These are phyloP conservation scores for Akabosia matsudoensis DNA, from an alignment of 1,140 invertebrate genomes.

Conservation along the genomic window DNA sequence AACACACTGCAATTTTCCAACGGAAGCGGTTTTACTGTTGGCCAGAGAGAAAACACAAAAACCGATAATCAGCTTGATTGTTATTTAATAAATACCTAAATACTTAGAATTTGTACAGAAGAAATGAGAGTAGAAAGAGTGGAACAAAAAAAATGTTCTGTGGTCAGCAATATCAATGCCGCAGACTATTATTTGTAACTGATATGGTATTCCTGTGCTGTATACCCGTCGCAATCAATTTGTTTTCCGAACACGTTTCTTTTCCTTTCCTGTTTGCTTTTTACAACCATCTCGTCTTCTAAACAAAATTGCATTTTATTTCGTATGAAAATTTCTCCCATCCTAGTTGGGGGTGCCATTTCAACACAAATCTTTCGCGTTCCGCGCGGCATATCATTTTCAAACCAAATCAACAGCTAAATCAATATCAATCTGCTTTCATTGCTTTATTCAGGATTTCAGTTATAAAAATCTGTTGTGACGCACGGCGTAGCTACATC, in stretches of 20 bases:
- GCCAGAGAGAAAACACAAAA: background rate
- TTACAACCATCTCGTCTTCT: too few species aligned
- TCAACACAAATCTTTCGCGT: slow-evolving; percentile 17
- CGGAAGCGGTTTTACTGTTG: slow-evolving; percentile 52
- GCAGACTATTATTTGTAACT: too few species aligned
- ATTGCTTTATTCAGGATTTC: slow-evolving; percentile 3
- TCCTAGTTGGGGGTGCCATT: too few species aligned
- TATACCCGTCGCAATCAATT: too few species aligned
- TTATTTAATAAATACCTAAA: slow-evolving; percentile 17
- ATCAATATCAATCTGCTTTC: slow-evolving; percentile 21
- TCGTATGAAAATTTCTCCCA: too few species aligned
- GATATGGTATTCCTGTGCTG: too few species aligned
- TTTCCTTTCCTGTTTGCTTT: background rate
- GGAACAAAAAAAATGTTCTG: too few species aligned
- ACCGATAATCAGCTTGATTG: background rate
- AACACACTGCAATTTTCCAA: slow-evolving; percentile 78
- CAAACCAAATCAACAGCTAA: slow-evolving; percentile 22
- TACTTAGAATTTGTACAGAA: too few species aligned
- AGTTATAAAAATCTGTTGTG: too few species aligned
- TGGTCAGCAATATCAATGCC: too few species aligned
- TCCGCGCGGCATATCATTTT: slow-evolving; percentile 4
- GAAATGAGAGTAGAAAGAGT: too few species aligned
- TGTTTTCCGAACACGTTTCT: background rate
- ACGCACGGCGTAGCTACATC: slow-evolving; percentile 1
- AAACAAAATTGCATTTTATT: too few species aligned